These are phyloP conservation scores for Steinernema scapterisci DNA, from an alignment of 2,888 invertebrate species.

Conservation along the genomic window DNA sequence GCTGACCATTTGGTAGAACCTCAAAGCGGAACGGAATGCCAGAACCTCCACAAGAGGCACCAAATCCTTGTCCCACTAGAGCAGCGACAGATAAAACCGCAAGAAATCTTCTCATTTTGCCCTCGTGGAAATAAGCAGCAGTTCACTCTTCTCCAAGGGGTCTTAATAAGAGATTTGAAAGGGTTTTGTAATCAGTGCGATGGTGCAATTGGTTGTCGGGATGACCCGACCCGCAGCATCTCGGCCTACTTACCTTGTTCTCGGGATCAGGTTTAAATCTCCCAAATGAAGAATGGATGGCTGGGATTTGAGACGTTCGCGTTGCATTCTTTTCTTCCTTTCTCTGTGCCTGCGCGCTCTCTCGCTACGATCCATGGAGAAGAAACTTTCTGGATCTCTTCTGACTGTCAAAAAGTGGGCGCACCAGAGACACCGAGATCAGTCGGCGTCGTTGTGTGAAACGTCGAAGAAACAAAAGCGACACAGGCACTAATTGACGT, in stretches of 20 bases:
- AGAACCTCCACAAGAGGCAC: conserved; percentile 56
- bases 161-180: conserved; percentile 24
- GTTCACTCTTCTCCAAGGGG: background rate
- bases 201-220: conserved; percentile 22
- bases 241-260: conserved; percentile 31
- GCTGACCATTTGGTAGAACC: conserved; percentile 52
- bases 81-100: conserved; percentile 5
- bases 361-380: no score
- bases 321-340: conserved; percentile 10
- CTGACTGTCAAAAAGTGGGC: background rate
- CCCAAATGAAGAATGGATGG: conserved; percentile 26
- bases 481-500: background rate
- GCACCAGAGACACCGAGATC: background rate
- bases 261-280: conserved; percentile 28
- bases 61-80: background rate
- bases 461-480: no score
- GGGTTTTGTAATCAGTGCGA: conserved; percentile 30
- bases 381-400: no score
- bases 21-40: conserved; percentile 63
- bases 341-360: no score
- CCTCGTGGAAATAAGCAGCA: background rate
- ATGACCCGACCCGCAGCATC: conserved; percentile 6
- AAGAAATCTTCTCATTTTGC: background rate
- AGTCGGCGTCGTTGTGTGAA: no score
- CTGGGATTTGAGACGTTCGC: background rate